Evolutionary conservation across 2,113 vertebrate genomes (phyloP), one percentile per base, ranked within the genome.

Genomic region (Ammodytes dubius): DNA sequence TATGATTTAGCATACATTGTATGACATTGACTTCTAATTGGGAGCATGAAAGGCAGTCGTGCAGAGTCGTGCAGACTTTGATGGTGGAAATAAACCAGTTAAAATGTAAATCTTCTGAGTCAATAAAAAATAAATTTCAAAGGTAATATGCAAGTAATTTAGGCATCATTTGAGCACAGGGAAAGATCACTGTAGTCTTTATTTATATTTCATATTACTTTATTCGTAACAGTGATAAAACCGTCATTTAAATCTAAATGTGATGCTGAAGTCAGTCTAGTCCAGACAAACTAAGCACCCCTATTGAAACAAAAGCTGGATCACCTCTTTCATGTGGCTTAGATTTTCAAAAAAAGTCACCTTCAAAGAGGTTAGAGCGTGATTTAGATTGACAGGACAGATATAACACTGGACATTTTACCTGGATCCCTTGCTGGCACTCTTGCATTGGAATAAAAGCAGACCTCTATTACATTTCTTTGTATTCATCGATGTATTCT

Each of bases 71-170:
- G 40, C 14, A 69, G 12, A 59, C n/a, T 46, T 12, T 9, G 8
- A 11, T 19, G 40, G 2, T 46, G 15, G 47, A 47, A 52, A 40
- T 5, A 64, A 37, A 70, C 3, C 8, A 57, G 15, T 37, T 10
- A 11, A 71, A 72, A 49, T 8, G 13, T 5, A 10, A 17, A 5
- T 13, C 42, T 42, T 45, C 15, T 64, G 42, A 6, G 27, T 39
- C 13, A 54, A 45, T 53, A 17, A 1, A 54, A 27, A 13, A n/a
- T 35, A 14, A 14, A 39, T 9, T 27, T 19, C 46, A 27, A 68
- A 15, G 9, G n/a, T 50, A 42, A 72, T 65, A 69, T 73, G 8
- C n/a, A 37, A 4, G 79, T 64, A 40, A 42, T 82, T 82, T 66
- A 57, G 43, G 40, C 39, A 19, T 35, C 14, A 27, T n/a, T n/a